Evolutionary conservation across 2,888 invertebrate genomes (phyloP), one percentile per base, ranked within the genome.

Genomic region (Serripes groenlandicus): DNA sequence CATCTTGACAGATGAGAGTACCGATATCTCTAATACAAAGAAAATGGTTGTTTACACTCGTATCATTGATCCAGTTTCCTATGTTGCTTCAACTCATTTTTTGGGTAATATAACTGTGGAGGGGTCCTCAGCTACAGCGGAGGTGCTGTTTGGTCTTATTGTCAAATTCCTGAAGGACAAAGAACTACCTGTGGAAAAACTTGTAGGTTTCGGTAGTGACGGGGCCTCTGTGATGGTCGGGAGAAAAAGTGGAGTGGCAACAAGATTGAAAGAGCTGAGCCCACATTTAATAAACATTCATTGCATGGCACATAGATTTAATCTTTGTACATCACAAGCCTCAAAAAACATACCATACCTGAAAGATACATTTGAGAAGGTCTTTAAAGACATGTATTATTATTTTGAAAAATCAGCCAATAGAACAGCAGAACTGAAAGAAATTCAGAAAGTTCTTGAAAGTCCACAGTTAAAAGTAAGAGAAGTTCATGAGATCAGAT

Each of bases 241-340:
- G n/a, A n/a, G 42, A 28, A 69, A 37, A 26, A 58, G 35, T 69
- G 70, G 76, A 4, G 70, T 70, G 21, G 60, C 49, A 7, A 70
- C 69, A 30, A 58, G 54, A 49, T n/a, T 70, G n/a, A 76, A 32
- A 30, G 60, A 76, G 15, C 52, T 60, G 30, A 26, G 4, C 9
- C 76, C 75, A 11, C 76, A 76, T 26, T 56, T 34, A 30, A 58
- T 76, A 28, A 58, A 49, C 18, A 42, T 76, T 15, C 76, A 70
- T 23, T 76, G 70, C 34, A 76, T 76, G 76, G 77, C 72, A 5
- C 77, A 77, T 42, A 37, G 71, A 21, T 64, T 77, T 5, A 71
- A 71, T 54, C 30, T 71, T 3, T 49, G 71, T 71, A 72, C 77
- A 11, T 71, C 71, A 26, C 66, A 72, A 64, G 77, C 77, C 9